Base-by-base conservation (phyloP, 2,113 vertebrate genomes). In the Bombycilla garrulus region DNA sequence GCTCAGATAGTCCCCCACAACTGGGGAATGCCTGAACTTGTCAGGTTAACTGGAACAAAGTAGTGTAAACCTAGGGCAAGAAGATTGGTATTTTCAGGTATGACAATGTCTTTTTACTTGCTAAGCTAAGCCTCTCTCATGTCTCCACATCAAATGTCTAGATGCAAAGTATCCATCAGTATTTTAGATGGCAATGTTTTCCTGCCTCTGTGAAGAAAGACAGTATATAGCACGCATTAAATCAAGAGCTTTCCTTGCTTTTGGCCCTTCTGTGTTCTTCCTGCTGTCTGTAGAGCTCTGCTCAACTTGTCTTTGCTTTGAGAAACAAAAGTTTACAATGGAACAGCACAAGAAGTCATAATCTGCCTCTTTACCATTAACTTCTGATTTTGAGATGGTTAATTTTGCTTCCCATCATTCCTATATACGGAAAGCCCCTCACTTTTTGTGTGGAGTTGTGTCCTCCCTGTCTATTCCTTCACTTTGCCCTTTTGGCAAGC, bases 401-500 rank as follows among this genome's bases (percentile, higher is more conserved):
- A 83, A 77, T 67, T 93, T 67, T 87, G 51, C 73, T 69, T 94
- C 36, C 50, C 38, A 65, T 35, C 6, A 1, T 31, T 84, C 57
- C 65, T 45, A n/a, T 31, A 38, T 2, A 45, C 0, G 0, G 72
- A 93, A 74, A 78, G 33, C 53, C 65, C 85, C 78, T 51, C 31
- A 24, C 17, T 70, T 80, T 74, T 90, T 65, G 88, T 50, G 44
- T 60, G 65, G 26, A 80, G 57, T 51, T 3, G 4, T 6, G 2
- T 74, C 56, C 87, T 94, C 83, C 69, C 47, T 80, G 38, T 31
- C 47, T 66, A 40, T 65, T 90, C 86, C 84, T 80, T 47, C 35
- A 12, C 70, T 94, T 66, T 94, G 85, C 61, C 65, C 88, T 95
- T 95, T 84, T 91, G 61, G 76, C 87, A 90, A 73, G 87, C 9